Evolutionary conservation across 2,113 vertebrate genomes (phyloP).

Genomic region (Platysteira castanea): DNA sequence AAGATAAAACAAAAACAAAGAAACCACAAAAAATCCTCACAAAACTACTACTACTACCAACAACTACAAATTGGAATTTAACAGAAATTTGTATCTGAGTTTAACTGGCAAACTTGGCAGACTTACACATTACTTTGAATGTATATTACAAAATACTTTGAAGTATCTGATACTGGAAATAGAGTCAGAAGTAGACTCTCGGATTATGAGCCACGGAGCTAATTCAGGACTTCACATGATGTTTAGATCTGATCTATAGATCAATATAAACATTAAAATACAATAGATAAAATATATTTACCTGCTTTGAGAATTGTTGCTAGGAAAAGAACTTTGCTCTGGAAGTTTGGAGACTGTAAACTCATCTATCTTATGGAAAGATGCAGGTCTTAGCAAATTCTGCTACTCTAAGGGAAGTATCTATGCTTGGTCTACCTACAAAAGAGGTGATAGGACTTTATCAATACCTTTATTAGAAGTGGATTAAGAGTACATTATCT

Average conservation of each 20-base stretch:
- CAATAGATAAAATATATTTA: not conserved
- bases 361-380: not conserved
- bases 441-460: not conserved
- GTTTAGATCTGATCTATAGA: not conserved
- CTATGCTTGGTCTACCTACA: not conserved
- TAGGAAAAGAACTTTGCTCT: not conserved
- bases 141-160: not conserved
- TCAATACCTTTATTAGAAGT: not conserved
- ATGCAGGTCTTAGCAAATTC: not conserved
- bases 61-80: not conserved
- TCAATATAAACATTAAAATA: not conserved
- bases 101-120: not conserved
- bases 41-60: not conserved
- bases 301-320: not conserved
- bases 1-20: not conserved
- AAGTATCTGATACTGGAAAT: not conserved
- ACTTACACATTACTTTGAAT: not conserved
- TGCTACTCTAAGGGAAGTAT: not conserved
- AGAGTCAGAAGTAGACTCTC: not conserved
- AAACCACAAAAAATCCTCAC: not conserved
- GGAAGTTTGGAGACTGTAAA: not conserved
- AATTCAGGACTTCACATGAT: not conserved
- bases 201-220: not conserved
- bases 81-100: not conserved
- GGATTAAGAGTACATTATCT: not conserved